Percentiles rank a stretch among this genome's conserved stretches.
phyloP scores from a whole-genome alignment of 1,140 invertebrate species.

The Tachypleus tridentatus region DNA sequence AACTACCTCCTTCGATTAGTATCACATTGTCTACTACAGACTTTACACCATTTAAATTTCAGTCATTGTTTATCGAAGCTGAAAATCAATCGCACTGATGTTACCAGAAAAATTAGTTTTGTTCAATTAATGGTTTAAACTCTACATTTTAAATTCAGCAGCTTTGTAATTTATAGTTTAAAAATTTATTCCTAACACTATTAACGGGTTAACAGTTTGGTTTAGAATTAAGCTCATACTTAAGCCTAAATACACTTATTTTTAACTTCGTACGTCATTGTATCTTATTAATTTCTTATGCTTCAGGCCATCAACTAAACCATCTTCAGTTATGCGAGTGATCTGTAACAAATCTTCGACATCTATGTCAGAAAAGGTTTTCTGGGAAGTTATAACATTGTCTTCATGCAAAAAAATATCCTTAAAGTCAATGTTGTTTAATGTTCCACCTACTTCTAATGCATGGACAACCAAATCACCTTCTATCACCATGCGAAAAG shows the following conservation, averaged over 20 bases:
- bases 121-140: too few species aligned
- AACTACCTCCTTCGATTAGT: neutral
- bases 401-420: neutral
- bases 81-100: too few species aligned
- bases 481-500: neutral
- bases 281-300: slow-evolving; percentile 12
- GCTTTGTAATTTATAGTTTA: too few species aligned
- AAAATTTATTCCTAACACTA: too few species aligned
- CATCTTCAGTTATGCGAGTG: slow-evolving; percentile 1
- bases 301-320: slow-evolving; percentile 12
- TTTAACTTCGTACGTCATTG: slow-evolving; percentile 13
- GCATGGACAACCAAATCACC: slow-evolving; percentile 9
- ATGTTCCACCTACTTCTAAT: neutral
- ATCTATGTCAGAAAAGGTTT: too few species aligned
- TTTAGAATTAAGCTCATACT: too few species aligned
- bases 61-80: too few species aligned
- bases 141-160: too few species aligned
- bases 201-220: too few species aligned
- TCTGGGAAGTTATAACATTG: neutral
- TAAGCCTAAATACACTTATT: too few species aligned
- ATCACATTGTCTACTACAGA: slow-evolving; percentile 8
- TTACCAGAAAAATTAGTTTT: too few species aligned
- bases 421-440: neutral
- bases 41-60: slow-evolving; percentile 9
- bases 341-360: neutral